These are phyloP conservation scores for Frieseomelitta varia DNA, from an alignment of 1,140 invertebrate genomes.

Conservation along the genomic window DNA sequence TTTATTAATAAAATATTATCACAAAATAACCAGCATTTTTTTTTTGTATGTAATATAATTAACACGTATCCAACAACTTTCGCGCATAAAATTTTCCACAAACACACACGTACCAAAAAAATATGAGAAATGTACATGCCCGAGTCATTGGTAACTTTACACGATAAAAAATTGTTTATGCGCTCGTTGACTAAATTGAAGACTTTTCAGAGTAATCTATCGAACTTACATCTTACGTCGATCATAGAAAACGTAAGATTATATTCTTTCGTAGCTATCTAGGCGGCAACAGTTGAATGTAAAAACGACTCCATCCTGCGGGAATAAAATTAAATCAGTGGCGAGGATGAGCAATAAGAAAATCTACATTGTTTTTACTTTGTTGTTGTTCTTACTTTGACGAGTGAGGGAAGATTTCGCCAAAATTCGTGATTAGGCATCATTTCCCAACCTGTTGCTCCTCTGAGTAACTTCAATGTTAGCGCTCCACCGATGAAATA, in stretches of 20 bases:
- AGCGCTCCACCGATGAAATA: conserved; percentile 76
- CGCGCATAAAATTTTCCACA: not conserved
- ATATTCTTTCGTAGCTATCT: conserved; percentile 71
- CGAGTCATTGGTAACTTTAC: not conserved
- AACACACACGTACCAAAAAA: not conserved
- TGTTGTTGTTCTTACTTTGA: conserved; percentile 75
- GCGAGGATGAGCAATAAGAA: not conserved
- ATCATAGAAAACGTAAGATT: conserved; percentile 13
- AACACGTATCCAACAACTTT: not conserved
- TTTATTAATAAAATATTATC: conserved; percentile 60
- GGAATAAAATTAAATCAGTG: conserved; percentile 34
- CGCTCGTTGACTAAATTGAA: not conserved
- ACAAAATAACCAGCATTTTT: conserved; percentile 23
- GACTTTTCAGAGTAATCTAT: not conserved
- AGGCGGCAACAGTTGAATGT: conserved; percentile 64
- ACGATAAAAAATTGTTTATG: not conserved
- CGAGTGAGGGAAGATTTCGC: conserved; percentile 74
- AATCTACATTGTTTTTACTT: no score
- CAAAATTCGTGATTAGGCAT: conserved; percentile 81
- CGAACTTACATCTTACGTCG: not conserved
- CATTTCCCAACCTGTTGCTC: conserved; percentile 79
- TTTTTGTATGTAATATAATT: not conserved
- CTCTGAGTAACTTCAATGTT: conserved; percentile 71
- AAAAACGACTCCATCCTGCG: conserved; percentile 68
- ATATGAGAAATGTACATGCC: not conserved